phyloP scores from a whole-genome alignment of 2,888 invertebrate species.

The Ornithoptera priamus region DNA sequence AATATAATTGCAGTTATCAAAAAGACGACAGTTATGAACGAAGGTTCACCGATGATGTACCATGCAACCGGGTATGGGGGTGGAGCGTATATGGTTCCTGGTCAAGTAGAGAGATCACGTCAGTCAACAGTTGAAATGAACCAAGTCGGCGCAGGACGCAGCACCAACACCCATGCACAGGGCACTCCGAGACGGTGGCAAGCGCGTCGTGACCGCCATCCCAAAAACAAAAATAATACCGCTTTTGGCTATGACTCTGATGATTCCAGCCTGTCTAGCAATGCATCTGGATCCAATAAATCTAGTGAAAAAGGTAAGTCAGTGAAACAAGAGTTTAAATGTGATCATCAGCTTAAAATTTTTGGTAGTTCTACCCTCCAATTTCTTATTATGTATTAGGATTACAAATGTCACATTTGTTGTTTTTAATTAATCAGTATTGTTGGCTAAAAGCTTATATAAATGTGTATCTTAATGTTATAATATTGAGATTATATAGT shows the following conservation, averaged over 20 bases:
- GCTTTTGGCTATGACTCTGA: conserved; percentile 74
- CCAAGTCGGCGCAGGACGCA: conserved; percentile 46
- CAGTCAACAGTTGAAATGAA: conserved; percentile 62
- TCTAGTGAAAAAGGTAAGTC: conserved; percentile 65
- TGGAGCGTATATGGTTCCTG: conserved; percentile 56
- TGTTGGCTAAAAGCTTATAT: too few species aligned
- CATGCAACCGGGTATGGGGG: conserved; percentile 61
- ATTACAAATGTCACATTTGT: background rate
- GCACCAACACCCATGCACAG: conserved; percentile 42
- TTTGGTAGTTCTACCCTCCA: conserved; percentile 4
- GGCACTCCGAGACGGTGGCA: conserved; percentile 52
- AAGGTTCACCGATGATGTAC: conserved; percentile 67
- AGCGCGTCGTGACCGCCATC: conserved; percentile 55
- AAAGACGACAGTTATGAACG: conserved; percentile 57
- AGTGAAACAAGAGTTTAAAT: background rate
- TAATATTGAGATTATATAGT: too few species aligned
- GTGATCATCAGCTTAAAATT: background rate
- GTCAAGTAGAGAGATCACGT: conserved; percentile 56
- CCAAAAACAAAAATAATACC: conserved; percentile 51
- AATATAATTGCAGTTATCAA: conserved; percentile 36
- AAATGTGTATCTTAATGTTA: too few species aligned
- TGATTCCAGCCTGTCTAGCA: conserved; percentile 75
- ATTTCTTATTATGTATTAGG: background rate
- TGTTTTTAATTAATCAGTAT: too few species aligned
- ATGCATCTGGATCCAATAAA: conserved; percentile 72